phyloP scores from a whole-genome alignment of 2,797 vertebrate species.

The Cynopterus sphinx region DNA sequence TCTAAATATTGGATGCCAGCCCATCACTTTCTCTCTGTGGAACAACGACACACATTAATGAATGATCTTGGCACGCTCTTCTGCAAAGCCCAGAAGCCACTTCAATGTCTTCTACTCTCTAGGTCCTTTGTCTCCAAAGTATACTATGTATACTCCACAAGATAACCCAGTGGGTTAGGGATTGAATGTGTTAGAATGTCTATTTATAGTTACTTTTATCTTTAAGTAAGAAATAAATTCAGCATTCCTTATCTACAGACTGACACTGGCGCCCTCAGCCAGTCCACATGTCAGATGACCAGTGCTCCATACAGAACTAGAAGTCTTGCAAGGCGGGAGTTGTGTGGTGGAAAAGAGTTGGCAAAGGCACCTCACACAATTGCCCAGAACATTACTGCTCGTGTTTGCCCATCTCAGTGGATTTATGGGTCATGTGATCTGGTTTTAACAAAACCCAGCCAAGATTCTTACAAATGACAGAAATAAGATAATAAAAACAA shows the following conservation, averaged over 20 bases:
- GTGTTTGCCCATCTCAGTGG: no score
- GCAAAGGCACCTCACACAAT: fast-evolving
- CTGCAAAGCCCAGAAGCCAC: not conserved
- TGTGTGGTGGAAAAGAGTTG: not conserved
- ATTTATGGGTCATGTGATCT: not conserved
- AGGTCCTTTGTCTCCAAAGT: not conserved
- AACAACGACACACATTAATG: not conserved
- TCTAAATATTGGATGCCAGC: not conserved
- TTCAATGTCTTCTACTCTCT: not conserved
- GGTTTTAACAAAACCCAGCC: constrained; percentile 1
- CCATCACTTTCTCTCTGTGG: not conserved
- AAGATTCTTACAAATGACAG: not conserved
- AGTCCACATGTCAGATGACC: not conserved
- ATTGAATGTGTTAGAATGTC: not conserved
- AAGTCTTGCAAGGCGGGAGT: not conserved
- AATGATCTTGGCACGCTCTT: not conserved
- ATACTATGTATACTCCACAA: not conserved
- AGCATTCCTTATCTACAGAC: not conserved
- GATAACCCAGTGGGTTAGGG: not conserved
- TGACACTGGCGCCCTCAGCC: not conserved
- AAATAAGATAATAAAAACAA: not conserved
- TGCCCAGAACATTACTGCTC: not conserved
- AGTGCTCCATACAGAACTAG: not conserved
- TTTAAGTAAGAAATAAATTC: constrained; percentile 11
- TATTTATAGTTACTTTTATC: not conserved